Percentiles rank a stretch among this genome's conserved stretches.
Conservation (phyloP, 2,113 vertebrate species). For the Rhinolophus sinicus region DNA sequence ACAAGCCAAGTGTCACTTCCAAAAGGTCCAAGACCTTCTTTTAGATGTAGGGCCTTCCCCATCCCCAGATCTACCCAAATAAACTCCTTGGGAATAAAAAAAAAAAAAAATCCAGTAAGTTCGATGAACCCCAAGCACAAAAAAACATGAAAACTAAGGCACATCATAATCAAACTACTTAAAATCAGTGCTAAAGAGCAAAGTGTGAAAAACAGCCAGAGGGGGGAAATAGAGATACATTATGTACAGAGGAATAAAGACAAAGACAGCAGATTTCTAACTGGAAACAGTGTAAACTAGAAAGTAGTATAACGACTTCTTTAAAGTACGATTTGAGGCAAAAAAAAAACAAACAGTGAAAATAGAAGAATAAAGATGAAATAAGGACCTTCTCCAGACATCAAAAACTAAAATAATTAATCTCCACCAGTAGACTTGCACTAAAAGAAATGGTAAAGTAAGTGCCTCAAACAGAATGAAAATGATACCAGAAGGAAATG, state of each 20-base stretch:
- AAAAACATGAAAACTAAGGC: neutral
- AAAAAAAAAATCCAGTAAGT: neutral
- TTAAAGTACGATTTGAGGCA: neutral
- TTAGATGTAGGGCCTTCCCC: constrained; percentile 74
- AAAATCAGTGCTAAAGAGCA: neutral
- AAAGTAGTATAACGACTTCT: neutral
- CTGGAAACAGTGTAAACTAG: neutral
- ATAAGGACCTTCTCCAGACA: neutral
- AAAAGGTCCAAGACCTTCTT: constrained; percentile 96
- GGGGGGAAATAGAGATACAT: neutral
- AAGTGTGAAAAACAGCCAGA: neutral
- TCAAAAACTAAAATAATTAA: constrained; percentile 15
- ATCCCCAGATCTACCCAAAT: neutral
- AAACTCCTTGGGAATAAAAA: neutral
- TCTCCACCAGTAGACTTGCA: neutral
- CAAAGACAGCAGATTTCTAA: neutral
- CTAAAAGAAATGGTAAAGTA: neutral
- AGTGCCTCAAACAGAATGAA: neutral
- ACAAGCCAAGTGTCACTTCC: constrained; percentile 95
- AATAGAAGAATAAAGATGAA: neutral
- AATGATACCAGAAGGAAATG: neutral
- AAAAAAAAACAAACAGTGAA: neutral
- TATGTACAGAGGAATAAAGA: neutral
- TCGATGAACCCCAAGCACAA: neutral
- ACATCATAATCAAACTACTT: neutral